A percentile compares a stretch with the other conserved stretches of the same genome.
phyloP scores from a whole-genome alignment of 2,888 invertebrate species.

The Physocephala rufipes region DNA sequence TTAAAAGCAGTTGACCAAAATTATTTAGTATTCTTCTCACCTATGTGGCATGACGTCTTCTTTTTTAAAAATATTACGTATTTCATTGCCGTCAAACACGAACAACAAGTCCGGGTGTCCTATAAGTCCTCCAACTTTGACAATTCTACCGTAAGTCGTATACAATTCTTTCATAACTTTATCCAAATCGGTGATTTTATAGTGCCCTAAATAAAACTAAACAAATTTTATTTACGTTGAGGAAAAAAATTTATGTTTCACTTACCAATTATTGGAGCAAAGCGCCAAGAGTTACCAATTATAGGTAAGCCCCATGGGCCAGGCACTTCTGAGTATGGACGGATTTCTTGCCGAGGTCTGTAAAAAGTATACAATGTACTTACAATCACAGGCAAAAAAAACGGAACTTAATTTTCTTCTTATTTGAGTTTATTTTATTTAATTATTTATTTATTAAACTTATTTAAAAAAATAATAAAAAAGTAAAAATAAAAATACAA shows the following conservation, averaged over 20 bases:
- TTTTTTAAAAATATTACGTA: conserved; percentile 75
- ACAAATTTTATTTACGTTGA: neutral
- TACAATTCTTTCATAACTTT: conserved; percentile 69
- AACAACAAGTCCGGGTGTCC: conserved; percentile 81
- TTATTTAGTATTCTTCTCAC: conserved; percentile 46
- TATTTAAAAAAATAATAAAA: too few species aligned
- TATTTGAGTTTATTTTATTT: too few species aligned
- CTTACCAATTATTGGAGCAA: conserved; percentile 75
- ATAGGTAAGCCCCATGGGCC: conserved; percentile 79
- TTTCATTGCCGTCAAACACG: conserved; percentile 77
- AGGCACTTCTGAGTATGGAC: conserved; percentile 75
- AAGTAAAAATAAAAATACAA: too few species aligned
- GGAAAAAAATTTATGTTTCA: neutral
- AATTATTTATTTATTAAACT: too few species aligned
- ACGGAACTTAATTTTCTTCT: too few species aligned
- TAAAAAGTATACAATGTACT: too few species aligned
- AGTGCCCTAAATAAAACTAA: conserved; percentile 66
- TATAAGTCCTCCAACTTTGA: conserved; percentile 75
- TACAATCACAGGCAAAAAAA: too few species aligned
- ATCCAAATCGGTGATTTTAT: conserved; percentile 70
- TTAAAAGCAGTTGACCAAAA: too few species aligned
- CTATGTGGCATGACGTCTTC: conserved; percentile 77
- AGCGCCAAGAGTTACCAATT: conserved; percentile 83
- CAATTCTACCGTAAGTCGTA: conserved; percentile 70
- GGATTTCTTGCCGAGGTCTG: conserved; percentile 42